Conservation (phyloP, 2,888 invertebrate genomes). For the Dynastes maya region DNA sequence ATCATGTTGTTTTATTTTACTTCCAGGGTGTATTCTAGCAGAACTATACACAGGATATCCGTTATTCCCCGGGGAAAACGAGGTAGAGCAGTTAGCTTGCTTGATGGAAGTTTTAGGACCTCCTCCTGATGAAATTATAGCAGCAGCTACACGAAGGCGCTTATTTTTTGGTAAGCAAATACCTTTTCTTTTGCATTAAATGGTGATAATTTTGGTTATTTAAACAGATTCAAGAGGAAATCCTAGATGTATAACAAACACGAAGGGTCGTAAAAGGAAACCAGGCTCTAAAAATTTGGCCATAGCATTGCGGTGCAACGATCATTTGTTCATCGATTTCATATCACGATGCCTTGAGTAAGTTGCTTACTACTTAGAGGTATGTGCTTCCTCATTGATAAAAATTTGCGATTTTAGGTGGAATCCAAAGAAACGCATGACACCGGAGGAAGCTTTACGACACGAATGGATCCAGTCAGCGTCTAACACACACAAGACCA, state of each 20-base stretch:
- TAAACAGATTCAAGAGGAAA: slow-evolving; percentile 90
- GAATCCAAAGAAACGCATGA: slow-evolving; percentile 94
- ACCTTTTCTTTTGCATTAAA: not conserved
- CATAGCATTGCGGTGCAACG: slow-evolving; percentile 87
- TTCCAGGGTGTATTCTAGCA: slow-evolving; percentile 90
- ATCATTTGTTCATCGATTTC: slow-evolving; percentile 92
- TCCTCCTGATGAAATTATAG: slow-evolving; percentile 90
- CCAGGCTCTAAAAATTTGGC: slow-evolving; percentile 89
- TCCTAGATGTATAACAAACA: slow-evolving; percentile 93
- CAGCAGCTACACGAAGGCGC: slow-evolving; percentile 87
- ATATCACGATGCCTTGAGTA: slow-evolving; percentile 92
- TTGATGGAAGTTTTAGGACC: slow-evolving; percentile 96
- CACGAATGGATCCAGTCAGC: slow-evolving; percentile 82
- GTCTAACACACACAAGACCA: slow-evolving; percentile 60
- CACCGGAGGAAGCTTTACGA: slow-evolving; percentile 90
- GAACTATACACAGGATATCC: slow-evolving; percentile 97
- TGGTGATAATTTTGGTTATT: not conserved
- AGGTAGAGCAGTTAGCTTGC: slow-evolving; percentile 96
- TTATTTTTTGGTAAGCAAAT: slow-evolving; percentile 84
- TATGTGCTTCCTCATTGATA: not conserved
- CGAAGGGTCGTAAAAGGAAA: slow-evolving; percentile 92
- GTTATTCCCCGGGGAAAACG: slow-evolving; percentile 96
- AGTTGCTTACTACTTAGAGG: slow-evolving; percentile 69
- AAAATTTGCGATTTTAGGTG: slow-evolving; percentile 76
- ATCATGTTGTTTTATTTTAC: too few species aligned